Conservation (phyloP, 2,888 invertebrate genomes). For the Brachyopa scutellaris region DNA sequence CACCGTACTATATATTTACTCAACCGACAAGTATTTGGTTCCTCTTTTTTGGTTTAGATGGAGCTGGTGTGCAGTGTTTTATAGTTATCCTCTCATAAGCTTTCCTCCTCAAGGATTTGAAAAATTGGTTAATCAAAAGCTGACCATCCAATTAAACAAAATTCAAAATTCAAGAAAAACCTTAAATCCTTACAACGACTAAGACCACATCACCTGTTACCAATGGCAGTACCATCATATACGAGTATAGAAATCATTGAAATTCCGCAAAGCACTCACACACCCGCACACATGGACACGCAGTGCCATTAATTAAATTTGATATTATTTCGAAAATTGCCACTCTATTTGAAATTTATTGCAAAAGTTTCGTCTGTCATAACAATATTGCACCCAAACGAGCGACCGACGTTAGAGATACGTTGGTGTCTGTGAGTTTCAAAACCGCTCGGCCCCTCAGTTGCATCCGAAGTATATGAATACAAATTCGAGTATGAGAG, state of each 20-base stretch:
- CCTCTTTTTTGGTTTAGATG: too few species aligned
- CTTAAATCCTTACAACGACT: neutral
- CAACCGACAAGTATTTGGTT: too few species aligned
- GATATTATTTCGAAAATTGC: conserved; percentile 59
- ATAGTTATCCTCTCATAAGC: too few species aligned
- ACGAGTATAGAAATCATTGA: too few species aligned
- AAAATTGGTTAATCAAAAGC: too few species aligned
- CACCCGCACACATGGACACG: neutral
- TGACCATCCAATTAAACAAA: too few species aligned
- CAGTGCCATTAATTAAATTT: conserved; percentile 56
- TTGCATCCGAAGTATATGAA: conserved; percentile 3
- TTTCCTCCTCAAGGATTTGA: too few species aligned
- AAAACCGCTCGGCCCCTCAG: neutral
- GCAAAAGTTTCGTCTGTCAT: conserved; percentile 65
- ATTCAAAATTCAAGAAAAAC: too few species aligned
- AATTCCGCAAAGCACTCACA: neutral
- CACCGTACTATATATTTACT: too few species aligned
- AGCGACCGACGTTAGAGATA: conserved; percentile 40
- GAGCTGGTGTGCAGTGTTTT: too few species aligned
- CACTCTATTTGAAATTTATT: conserved; percentile 71
- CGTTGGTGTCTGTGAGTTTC: conserved; percentile 16
- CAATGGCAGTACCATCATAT: too few species aligned
- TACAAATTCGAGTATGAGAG: too few species aligned
- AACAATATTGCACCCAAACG: conserved; percentile 63
- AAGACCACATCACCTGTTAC: neutral